A percentile compares a stretch with the other conserved stretches of the same genome.
These are phyloP conservation scores for Caenorhabditis virilis DNA, from an alignment of 2,888 invertebrate genomes.

Conservation along the genomic window DNA sequence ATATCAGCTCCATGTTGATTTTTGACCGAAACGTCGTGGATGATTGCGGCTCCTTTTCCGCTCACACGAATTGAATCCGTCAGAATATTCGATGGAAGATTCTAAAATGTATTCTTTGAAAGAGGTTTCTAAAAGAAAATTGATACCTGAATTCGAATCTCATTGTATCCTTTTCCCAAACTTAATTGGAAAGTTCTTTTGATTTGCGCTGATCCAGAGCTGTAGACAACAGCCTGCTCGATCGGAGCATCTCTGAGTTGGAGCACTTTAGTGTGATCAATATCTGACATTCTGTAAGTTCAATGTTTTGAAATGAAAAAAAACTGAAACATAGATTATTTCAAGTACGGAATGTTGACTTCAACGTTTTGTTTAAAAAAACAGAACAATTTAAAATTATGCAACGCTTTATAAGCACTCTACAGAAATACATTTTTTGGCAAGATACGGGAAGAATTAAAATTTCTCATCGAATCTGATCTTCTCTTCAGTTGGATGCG, in stretches of 20 bases:
- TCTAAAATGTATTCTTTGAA: constrained; percentile 7
- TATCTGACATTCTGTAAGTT: too few relatives aligned
- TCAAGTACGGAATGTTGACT: too few relatives aligned
- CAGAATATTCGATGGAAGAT: constrained; percentile 26
- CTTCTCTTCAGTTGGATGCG: constrained; percentile 49
- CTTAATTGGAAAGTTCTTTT: neutral
- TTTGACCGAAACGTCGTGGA: constrained; percentile 31
- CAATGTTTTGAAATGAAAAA: too few relatives aligned
- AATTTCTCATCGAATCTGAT: constrained; percentile 42
- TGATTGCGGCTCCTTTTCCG: constrained; percentile 17
- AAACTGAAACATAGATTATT: too few relatives aligned
- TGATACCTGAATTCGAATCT: neutral
- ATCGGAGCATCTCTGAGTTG: neutral
- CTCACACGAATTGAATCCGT: constrained; percentile 26
- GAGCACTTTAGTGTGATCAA: too few relatives aligned
- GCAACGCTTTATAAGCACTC: too few relatives aligned
- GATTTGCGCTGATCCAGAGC: neutral
- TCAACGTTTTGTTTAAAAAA: too few relatives aligned
- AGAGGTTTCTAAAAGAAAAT: neutral
- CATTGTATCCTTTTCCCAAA: neutral
- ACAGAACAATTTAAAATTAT: too few relatives aligned
- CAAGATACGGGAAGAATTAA: too few relatives aligned
- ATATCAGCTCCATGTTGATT: constrained; percentile 26
- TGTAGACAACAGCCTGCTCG: neutral
- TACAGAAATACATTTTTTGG: too few relatives aligned